Evolutionary conservation across 2,797 vertebrate genomes (phyloP), one percentile per base, ranked within the genome.

Genomic region (Bryconaethiops microstoma): DNA sequence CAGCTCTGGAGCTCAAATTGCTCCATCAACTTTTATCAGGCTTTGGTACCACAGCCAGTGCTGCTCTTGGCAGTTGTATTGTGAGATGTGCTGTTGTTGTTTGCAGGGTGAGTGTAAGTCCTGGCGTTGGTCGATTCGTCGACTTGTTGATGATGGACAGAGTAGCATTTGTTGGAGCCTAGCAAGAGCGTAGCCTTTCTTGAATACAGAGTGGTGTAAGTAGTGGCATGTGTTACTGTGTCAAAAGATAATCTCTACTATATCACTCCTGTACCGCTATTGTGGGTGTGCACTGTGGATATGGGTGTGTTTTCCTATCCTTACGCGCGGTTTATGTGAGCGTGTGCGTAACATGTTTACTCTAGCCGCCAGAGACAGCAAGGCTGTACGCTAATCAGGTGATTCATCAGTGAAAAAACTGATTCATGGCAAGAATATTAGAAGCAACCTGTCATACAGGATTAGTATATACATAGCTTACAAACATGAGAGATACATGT

Each of bases 311-410:
- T 60, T 80, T 57, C 48, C 57, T 72, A 21, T 57, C 19, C 13
- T 76, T n/a, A 9, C 55, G 17, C 52, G 52, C 6, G 14, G 10
- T 39, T 60, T 60, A 60, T 60, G 29, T 21, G 35, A 69, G 40
- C 54, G 45, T 62, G 50, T 9, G 40, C 48, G 39, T 74, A 50
- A 74, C 14, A 67, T 4, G 10, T 14, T 52, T 13, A 52, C 48
- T 13, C 55, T 69, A 78, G 52, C 35, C 16, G 6, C 23, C n/a
- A 75, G 29, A 78, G 14, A 7, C n/a, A 52, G 5, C 70, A 42
- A 54, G 23, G 4, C 13, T 62, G 81, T 69, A 73, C 77, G 6
- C 71, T 75, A 69, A 62, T 82, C 21, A 74, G 19, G 74, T 76
- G 77, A 79, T 68, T 84, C 73, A 74, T 75, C 45, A 73, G 0